phyloP scores from a whole-genome alignment of 2,113 vertebrate genomes.

The Lipophrys pholis region DNA sequence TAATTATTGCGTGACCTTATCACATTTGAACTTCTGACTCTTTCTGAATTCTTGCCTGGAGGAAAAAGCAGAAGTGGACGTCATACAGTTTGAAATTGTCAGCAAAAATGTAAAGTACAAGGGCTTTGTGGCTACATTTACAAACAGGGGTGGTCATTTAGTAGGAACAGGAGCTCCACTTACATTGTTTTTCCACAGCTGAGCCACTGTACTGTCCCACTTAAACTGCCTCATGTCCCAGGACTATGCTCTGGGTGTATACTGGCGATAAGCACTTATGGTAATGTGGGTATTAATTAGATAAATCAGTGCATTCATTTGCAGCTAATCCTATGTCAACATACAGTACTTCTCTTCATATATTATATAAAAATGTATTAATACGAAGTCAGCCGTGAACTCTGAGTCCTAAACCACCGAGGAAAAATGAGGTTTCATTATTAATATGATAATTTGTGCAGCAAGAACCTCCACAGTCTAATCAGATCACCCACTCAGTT shows the following conservation, averaged over 20 bases:
- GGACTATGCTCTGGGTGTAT: conserved; percentile 37
- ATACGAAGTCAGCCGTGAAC: conserved; percentile 50
- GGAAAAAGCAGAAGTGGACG: not conserved
- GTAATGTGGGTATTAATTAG: conserved; percentile 66
- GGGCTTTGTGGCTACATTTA: not conserved
- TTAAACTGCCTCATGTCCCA: conserved; percentile 50
- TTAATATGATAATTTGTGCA: conserved; percentile 72
- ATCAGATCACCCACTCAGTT: conserved; percentile 45
- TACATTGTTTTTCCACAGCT: conserved; percentile 37
- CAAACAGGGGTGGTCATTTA: not conserved
- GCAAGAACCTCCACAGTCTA: conserved; percentile 33
- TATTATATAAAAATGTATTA: conserved; percentile 29
- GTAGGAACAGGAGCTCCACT: not conserved
- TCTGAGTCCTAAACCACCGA: conserved; percentile 31
- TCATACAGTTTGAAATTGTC: not conserved
- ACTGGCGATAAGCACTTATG: conserved; percentile 63
- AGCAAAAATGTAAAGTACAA: not conserved
- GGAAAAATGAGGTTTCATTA: conserved; percentile 57
- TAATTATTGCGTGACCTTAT: too few relatives aligned
- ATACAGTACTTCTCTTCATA: conserved; percentile 32
- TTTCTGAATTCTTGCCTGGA: not conserved
- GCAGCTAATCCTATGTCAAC: conserved; percentile 54
- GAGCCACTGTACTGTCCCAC: conserved; percentile 49
- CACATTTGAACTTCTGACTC: too few relatives aligned
- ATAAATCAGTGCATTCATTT: conserved; percentile 48